Conservation (phyloP, 2,888 invertebrate genomes). For the Watsonalla cultraria region DNA sequence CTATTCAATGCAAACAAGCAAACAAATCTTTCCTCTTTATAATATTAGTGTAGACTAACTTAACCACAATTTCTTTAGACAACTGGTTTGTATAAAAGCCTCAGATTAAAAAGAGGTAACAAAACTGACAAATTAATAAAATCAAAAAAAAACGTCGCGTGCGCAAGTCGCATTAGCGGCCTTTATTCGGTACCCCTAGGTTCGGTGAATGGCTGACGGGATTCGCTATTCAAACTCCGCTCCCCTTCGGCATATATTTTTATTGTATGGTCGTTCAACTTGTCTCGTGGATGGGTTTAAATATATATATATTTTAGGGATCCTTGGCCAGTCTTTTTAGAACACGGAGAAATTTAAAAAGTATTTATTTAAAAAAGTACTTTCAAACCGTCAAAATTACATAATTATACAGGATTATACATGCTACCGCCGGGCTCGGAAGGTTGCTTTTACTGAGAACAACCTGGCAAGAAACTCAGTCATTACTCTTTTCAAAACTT, state of each 20-base stretch:
- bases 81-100: neutral
- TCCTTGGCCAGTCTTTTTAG: neutral
- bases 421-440: too few relatives aligned
- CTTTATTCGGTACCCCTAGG: conserved; percentile 7
- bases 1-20: too few relatives aligned
- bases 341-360: too few relatives aligned
- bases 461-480: too few relatives aligned
- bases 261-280: conserved; percentile 55
- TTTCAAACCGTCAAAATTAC: too few relatives aligned
- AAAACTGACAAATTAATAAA: neutral
- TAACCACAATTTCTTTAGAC: too few relatives aligned
- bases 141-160: neutral
- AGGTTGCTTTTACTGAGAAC: too few relatives aligned
- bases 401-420: too few relatives aligned
- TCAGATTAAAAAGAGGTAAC: neutral
- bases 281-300: conserved; percentile 40
- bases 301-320: conserved; percentile 12
- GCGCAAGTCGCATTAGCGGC: neutral
- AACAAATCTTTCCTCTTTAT: too few relatives aligned
- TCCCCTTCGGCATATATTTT: conserved; percentile 22
- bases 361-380: too few relatives aligned
- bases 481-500: too few relatives aligned
- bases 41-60: too few relatives aligned
- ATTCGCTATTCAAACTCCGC: conserved; percentile 25
- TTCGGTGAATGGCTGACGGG: conserved; percentile 12